phyloP scores from a whole-genome alignment of 2,888 invertebrate species.

The Automeris io region DNA sequence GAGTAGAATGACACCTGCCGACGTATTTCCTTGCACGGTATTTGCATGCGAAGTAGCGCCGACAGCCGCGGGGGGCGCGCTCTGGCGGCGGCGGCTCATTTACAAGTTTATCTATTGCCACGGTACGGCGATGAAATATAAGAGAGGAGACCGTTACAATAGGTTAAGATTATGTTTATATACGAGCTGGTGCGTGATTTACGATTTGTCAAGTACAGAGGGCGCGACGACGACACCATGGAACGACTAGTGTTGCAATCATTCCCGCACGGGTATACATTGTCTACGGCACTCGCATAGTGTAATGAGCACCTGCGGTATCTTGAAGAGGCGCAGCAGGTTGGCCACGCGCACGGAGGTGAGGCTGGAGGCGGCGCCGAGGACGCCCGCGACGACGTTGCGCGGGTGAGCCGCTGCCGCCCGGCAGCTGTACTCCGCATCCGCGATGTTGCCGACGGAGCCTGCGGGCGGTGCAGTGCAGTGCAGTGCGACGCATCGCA shows the following conservation, averaged over 20 bases:
- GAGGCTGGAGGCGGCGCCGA: constrained; percentile 84
- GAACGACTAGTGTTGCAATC: too few species aligned
- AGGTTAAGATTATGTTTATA: too few species aligned
- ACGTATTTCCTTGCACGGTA: constrained; percentile 7
- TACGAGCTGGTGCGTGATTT: too few species aligned
- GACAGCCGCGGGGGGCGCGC: not conserved
- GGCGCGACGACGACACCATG: too few species aligned
- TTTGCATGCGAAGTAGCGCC: not conserved
- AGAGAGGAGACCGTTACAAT: too few species aligned
- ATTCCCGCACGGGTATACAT: too few species aligned
- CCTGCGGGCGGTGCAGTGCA: constrained; percentile 72
- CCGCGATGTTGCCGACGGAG: constrained; percentile 95
- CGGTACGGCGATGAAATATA: not conserved
- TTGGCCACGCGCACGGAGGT: constrained; percentile 97
- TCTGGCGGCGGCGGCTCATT: not conserved
- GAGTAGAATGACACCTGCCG: constrained; percentile 94
- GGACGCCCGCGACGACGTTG: constrained; percentile 40
- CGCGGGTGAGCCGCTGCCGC: constrained; percentile 79
- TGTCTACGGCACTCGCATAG: too few species aligned
- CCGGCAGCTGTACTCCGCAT: constrained; percentile 90
- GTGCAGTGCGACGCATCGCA: not conserved
- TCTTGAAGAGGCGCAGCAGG: constrained; percentile 89
- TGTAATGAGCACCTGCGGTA: constrained; percentile 89
- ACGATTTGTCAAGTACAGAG: too few species aligned
- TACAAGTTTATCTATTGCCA: not conserved